Evolutionary conservation across 2,888 invertebrate genomes (phyloP).

Genomic region (Trilocha varians): DNA sequence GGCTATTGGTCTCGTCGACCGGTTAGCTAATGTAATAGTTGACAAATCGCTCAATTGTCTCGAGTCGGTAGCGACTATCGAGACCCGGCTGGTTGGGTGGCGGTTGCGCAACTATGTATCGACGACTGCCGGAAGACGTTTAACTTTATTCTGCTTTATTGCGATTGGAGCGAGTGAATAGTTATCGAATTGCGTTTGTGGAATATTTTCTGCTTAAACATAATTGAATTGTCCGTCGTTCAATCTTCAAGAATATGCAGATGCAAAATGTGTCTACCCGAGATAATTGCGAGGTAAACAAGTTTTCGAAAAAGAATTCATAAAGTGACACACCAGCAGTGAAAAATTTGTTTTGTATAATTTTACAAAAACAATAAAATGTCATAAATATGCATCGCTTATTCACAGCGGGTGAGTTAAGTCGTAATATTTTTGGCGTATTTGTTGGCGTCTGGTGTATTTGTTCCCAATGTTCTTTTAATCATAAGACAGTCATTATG

Average conservation of each 20-base stretch:
- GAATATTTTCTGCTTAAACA: conserved; percentile 31
- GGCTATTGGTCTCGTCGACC: conserved; percentile 42
- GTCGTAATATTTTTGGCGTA: conserved; percentile 22
- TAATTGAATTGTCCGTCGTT: conserved; percentile 9
- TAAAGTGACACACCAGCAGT: conserved; percentile 1
- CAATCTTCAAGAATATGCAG: conserved; percentile 14
- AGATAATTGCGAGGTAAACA: conserved; percentile 8
- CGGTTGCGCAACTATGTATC: conserved; percentile 51
- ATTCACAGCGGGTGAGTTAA: conserved; percentile 37
- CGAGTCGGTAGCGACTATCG: conserved; percentile 37
- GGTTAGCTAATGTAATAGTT: conserved; percentile 52
- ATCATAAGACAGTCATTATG: too few species aligned
- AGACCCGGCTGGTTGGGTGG: conserved; percentile 51
- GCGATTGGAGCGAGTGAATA: conserved; percentile 46
- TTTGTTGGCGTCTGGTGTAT: not conserved
- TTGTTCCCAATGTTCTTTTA: not conserved
- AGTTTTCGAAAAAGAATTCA: not conserved
- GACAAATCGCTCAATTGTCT: conserved; percentile 72
- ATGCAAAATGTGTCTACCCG: not conserved
- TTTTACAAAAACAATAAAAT: conserved; percentile 16
- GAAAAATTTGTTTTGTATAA: conserved; percentile 14
- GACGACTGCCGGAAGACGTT: conserved; percentile 63
- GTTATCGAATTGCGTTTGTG: conserved; percentile 32
- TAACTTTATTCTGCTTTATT: conserved; percentile 59
- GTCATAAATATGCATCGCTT: conserved; percentile 30